Evolutionary conservation across 2,888 invertebrate species (phyloP), one percentile per base, ranked within the genome.

Genomic region (Pollenia griseotomentosa): DNA sequence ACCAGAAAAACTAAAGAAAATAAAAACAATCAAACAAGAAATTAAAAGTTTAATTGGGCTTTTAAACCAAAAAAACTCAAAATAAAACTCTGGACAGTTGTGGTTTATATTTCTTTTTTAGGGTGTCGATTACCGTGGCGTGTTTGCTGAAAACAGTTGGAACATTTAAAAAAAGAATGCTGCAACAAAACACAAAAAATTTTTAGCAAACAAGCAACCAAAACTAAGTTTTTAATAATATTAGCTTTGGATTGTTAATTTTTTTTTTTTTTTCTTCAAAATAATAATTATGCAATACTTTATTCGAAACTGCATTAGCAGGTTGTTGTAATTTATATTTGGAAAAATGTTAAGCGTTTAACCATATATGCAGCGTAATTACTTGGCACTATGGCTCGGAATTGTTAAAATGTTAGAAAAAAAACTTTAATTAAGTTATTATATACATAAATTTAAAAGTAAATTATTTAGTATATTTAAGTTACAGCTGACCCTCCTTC

Each of bases 201-300:
- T 55, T 11, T 65, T 46, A 48, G 14, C 19, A n/a, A 2, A 42
- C 42, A 16, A 55, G 33, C n/a, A 19, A 42, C 53, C 10, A 68
- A 46, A 12, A 19, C 61, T 14, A 57, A 78, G 57, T 65, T 65
- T 23, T 53, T 79, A 74, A 55, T 73, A 68, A 53, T 74, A 53
- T 59, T 84, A 19, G 51, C 61, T 79, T 53, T 78, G 55, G 40
- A 40, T 57, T 65, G 55, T 33, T 53, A 42, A 42, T 46, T 66
- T 57, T 33, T 19, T 61, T 53, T 46, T 66, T 57, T 33, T 19
- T 61, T 53, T 46, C 9, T 33, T 70, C 46, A 46, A 77, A 14
- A 55, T 71, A 46, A 61, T 74, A 74, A 79, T 85, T 80, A 70
- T 80, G 85, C 55, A 80, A 85, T 75, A 70, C 75, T 80, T 55